These are phyloP conservation scores for Sarcoramphus papa DNA, from an alignment of 2,797 vertebrate species.

Conservation along the genomic window DNA sequence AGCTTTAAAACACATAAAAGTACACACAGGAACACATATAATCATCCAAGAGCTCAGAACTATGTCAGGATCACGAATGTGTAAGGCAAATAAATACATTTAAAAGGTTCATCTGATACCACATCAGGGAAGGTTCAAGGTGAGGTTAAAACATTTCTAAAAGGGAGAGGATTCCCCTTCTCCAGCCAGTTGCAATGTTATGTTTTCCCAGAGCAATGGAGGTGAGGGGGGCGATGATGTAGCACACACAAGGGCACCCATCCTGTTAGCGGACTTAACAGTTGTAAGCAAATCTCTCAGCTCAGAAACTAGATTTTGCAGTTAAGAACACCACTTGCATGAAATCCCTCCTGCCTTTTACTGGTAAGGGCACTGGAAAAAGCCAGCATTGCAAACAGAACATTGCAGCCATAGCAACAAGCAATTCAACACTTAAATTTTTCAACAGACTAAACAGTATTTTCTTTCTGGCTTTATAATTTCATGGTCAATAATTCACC, in stretches of 20 bases:
- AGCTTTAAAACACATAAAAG: slow-evolving; percentile 19
- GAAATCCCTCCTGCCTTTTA: neutral
- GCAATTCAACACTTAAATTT: slow-evolving; percentile 12
- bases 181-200: neutral
- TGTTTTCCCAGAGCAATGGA: neutral
- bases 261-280: neutral
- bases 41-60: neutral
- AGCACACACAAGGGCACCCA: neutral
- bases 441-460: neutral
- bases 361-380: neutral
- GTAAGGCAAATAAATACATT: neutral
- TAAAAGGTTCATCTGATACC: neutral
- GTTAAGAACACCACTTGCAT: neutral
- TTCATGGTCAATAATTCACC: neutral
- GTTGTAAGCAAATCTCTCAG: neutral
- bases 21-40: neutral
- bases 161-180: neutral
- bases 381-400: neutral
- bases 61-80: neutral
- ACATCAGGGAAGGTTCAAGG: neutral
- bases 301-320: neutral
- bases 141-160: slow-evolving; percentile 1
- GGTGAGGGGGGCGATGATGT: neutral
- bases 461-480: slow-evolving; percentile 31
- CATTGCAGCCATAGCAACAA: slow-evolving; percentile 44